Conservation (phyloP, 2,113 vertebrate genomes). For the Toxostoma redivivum region DNA sequence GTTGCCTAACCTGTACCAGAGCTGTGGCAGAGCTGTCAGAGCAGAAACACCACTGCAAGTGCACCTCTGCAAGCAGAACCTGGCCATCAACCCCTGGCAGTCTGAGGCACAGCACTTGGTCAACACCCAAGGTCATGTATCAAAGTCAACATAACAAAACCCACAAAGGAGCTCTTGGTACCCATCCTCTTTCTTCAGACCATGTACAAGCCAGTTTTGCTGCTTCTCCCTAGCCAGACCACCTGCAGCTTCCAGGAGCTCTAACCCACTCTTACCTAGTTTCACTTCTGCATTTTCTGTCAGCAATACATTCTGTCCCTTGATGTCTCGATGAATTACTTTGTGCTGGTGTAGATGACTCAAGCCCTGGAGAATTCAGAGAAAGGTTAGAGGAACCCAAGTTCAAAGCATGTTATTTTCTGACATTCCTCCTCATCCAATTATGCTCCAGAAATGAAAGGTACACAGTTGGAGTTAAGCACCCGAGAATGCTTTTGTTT, state of each 20-base stretch:
- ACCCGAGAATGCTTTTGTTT: not conserved
- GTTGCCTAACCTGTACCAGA: not conserved
- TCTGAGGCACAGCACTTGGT: not conserved
- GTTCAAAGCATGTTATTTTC: slow-evolving; percentile 32
- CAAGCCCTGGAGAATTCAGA: slow-evolving; percentile 82
- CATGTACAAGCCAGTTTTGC: not conserved
- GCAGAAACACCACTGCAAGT: not conserved
- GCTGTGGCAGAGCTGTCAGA: not conserved
- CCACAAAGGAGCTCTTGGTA: not conserved
- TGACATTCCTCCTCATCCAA: slow-evolving; percentile 12
- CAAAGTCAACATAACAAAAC: not conserved
- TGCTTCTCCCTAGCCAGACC: not conserved
- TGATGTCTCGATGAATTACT: slow-evolving; percentile 98
- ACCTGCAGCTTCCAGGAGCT: not conserved
- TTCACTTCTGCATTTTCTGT: slow-evolving; percentile 99
- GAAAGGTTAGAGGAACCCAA: slow-evolving; percentile 40
- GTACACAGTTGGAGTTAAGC: not conserved
- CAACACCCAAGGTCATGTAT: not conserved
- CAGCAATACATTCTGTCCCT: slow-evolving; percentile 96
- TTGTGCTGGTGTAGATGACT: slow-evolving; percentile 99
- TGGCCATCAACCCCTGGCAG: not conserved
- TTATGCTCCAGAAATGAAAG: slow-evolving; percentile 3
- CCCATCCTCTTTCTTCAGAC: not conserved
- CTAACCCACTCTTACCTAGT: slow-evolving; percentile 80
- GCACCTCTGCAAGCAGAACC: not conserved